Evolutionary conservation across 1,140 invertebrate species (phyloP).

Genomic region (Trichonephila clavipes): DNA sequence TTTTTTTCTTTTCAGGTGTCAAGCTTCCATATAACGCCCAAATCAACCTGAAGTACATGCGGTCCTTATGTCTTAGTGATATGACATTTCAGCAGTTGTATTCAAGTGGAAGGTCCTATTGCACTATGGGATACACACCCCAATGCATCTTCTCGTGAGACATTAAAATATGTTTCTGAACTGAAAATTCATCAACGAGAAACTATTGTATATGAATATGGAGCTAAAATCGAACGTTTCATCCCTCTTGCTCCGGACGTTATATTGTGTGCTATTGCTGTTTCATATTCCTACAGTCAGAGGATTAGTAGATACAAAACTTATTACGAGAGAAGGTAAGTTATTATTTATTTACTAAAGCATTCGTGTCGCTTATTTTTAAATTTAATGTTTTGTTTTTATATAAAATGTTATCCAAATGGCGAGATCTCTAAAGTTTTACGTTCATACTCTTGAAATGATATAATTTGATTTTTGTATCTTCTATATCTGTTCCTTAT

Average conservation of each 20-base stretch:
- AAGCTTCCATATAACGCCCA: too few species aligned
- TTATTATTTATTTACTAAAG: neutral
- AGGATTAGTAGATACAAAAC: constrained; percentile 11
- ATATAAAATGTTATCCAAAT: too few species aligned
- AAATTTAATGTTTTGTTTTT: too few species aligned
- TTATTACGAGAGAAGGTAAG: constrained; percentile 51
- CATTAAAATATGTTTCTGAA: neutral
- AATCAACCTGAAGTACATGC: too few species aligned
- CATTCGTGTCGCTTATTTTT: too few species aligned
- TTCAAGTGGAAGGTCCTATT: neutral
- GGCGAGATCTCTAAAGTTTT: too few species aligned
- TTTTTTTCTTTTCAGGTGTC: too few species aligned
- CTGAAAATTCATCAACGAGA: neutral
- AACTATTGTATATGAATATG: neutral
- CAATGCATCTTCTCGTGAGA: neutral
- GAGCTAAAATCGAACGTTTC: neutral
- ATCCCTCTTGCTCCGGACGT: neutral
- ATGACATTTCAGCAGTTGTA: neutral
- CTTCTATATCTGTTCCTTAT: too few species aligned
- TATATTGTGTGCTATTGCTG: constrained; percentile 1
- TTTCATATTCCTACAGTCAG: neutral
- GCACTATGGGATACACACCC: neutral
- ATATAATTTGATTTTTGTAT: too few species aligned
- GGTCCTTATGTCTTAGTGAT: neutral
- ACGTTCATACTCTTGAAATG: too few species aligned